A percentile compares a stretch with the other conserved stretches of the same genome.
Evolutionary conservation across 2,888 invertebrate species (phyloP).

Genomic region (Parelbella ahira): DNA sequence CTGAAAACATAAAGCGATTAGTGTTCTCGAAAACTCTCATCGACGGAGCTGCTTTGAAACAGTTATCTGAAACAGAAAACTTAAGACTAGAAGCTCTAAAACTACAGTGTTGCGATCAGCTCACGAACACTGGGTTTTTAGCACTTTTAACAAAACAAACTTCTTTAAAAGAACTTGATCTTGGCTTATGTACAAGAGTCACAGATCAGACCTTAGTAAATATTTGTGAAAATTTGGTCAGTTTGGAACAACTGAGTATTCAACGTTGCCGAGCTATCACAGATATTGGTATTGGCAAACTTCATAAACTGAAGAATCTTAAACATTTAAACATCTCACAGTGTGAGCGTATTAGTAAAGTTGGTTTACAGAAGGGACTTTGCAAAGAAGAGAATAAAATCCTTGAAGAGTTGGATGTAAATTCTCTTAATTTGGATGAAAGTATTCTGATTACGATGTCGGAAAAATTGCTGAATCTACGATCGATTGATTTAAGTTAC

Average conservation of each 20-base stretch:
- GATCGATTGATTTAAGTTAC: constrained; percentile 82
- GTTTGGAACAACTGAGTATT: constrained; percentile 81
- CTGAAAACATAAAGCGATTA: constrained; percentile 77
- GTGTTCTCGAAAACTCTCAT: constrained; percentile 85
- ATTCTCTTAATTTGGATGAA: constrained; percentile 82
- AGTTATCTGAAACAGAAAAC: constrained; percentile 74
- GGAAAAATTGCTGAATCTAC: constrained; percentile 78
- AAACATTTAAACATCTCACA: constrained; percentile 83
- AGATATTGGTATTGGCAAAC: constrained; percentile 78
- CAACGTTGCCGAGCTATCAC: constrained; percentile 84
- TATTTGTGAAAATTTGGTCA: constrained; percentile 80
- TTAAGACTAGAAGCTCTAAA: constrained; percentile 75
- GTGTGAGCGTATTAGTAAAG: constrained; percentile 83
- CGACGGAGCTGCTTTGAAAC: constrained; percentile 81
- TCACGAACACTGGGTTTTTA: constrained; percentile 80
- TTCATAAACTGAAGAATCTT: constrained; percentile 78
- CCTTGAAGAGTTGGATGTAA: constrained; percentile 78
- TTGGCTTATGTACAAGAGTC: constrained; percentile 83
- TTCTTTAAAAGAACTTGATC: constrained; percentile 78
- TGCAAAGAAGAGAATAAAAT: constrained; percentile 69
- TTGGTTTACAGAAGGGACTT: constrained; percentile 82
- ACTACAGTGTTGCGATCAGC: constrained; percentile 82
- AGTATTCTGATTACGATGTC: constrained; percentile 81
- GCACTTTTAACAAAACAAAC: constrained; percentile 79
- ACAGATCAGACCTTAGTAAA: constrained; percentile 82